phyloP scores from a whole-genome alignment of 1,140 invertebrate genomes.

The Platorchestia sp. region DNA sequence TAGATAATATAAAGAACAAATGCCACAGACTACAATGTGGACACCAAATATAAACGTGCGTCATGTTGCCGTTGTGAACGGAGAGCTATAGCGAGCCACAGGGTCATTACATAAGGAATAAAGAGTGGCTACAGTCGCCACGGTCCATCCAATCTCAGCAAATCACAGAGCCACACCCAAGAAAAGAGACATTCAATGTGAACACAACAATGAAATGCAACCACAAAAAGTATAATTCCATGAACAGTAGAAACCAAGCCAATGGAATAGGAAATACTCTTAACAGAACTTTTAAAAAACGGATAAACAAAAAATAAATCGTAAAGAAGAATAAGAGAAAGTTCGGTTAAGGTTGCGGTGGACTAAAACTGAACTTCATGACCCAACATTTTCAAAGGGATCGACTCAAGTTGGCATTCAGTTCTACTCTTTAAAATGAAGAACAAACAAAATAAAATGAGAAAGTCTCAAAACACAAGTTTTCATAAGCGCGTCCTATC shows the following conservation, averaged over 20 bases:
- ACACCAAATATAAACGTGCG: neutral
- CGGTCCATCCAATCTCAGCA: slow-evolving; percentile 42
- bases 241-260: neutral
- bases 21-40: neutral
- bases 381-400: neutral
- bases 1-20: neutral
- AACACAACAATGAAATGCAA: neutral
- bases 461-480: neutral
- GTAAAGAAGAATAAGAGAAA: neutral
- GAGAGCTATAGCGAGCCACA: neutral
- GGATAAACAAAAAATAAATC: neutral
- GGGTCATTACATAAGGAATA: neutral
- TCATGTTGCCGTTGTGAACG: neutral
- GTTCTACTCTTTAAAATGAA: neutral
- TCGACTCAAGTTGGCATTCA: neutral
- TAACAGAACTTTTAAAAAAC: neutral
- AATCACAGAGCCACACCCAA: slow-evolving; percentile 48
- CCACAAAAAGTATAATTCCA: neutral
- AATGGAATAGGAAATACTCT: neutral
- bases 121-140: neutral
- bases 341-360: neutral
- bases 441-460: neutral
- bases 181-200: neutral
- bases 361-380: neutral
- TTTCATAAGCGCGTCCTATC: neutral